Base-by-base conservation (phyloP, 1,140 invertebrate species). In the Rhysida immarginata region DNA sequence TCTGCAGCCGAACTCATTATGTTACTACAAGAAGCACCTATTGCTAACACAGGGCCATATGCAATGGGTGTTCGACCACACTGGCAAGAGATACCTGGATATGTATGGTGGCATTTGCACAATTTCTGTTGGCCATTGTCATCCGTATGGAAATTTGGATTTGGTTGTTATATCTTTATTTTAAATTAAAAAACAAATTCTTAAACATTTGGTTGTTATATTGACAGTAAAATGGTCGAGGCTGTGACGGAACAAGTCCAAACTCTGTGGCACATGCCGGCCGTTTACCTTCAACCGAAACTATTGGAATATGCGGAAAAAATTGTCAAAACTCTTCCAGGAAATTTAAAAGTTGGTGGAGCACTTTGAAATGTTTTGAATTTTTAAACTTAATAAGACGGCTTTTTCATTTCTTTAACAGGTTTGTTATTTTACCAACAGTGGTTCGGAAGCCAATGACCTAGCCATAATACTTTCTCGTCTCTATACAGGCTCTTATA, bases 371-470 rank as follows among this genome's bases (percentile, higher is more conserved):
- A n/a, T n/a, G n/a, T 21, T 20, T 42, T 54, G 2, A 11, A 52
- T 20, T 44, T 20, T 45, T 21, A n/a, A 11, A 20, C 5, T 45
- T 5, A 35, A 35, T 35, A 16, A 35, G 16, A 8, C 16, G n/a
- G n/a, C n/a, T n/a, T n/a, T n/a, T n/a, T n/a, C n/a, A n/a, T 58
- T 54, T 52, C 18, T 46, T 64, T 71, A 66, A 3, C 64, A 84
- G 79, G 81, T 86, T n/a, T 84, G 89, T 20, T 96, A 95, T 69
- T 81, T 96, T 63, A 85, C 91, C 0, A 99, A 98, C 66, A 96
- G 90, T 67, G 94, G 95, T 0, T 93, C 90, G 5, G 95, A 98
- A 74, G 94, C 95, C 0, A 98, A 96, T 69, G 95, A 98, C 68
- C 71, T 98, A 42, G 94, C 94, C 0, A 76, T 93, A 56, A 65